These are phyloP conservation scores for Microplitis demolitor DNA, from an alignment of 1,140 invertebrate genomes.

Conservation along the genomic window DNA sequence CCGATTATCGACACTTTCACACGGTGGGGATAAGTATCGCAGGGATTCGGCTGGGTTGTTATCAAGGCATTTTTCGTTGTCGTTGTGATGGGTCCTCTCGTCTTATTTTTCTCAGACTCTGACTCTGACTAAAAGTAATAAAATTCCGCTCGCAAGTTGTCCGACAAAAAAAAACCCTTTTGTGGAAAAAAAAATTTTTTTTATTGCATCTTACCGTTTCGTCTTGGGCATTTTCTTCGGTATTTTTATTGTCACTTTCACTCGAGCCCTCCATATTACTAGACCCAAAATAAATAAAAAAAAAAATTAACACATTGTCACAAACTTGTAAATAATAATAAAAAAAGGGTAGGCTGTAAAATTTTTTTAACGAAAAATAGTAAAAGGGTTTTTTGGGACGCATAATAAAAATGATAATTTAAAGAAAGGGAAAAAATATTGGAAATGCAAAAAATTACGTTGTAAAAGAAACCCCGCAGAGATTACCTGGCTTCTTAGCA, in stretches of 20 bases:
- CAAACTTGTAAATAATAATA: background rate
- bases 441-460: conserved; percentile 16
- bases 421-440: background rate
- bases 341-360: background rate
- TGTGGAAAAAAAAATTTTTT: too few relatives aligned
- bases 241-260: too few relatives aligned
- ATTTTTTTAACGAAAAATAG: too few relatives aligned
- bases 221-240: too few relatives aligned
- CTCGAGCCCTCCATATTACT: too few relatives aligned
- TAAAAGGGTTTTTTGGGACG: background rate
- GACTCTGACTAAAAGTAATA: too few relatives aligned
- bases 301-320: background rate
- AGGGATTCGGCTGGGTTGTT: conserved; percentile 42
- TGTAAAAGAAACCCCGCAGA: conserved; percentile 13
- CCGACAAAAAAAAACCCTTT: too few relatives aligned
- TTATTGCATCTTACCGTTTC: too few relatives aligned
- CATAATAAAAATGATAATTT: conserved; percentile 7
- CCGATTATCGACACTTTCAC: conserved; percentile 51
- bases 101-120: too few relatives aligned
- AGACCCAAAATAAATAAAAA: too few relatives aligned
- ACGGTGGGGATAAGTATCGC: conserved; percentile 44
- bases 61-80: conserved; percentile 53
- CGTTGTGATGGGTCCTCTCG: conserved; percentile 28
- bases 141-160: too few relatives aligned
- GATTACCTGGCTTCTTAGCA: conserved; percentile 16